Evolutionary conservation across 1,140 invertebrate genomes (phyloP).

Genomic region (Bombus affinis): DNA sequence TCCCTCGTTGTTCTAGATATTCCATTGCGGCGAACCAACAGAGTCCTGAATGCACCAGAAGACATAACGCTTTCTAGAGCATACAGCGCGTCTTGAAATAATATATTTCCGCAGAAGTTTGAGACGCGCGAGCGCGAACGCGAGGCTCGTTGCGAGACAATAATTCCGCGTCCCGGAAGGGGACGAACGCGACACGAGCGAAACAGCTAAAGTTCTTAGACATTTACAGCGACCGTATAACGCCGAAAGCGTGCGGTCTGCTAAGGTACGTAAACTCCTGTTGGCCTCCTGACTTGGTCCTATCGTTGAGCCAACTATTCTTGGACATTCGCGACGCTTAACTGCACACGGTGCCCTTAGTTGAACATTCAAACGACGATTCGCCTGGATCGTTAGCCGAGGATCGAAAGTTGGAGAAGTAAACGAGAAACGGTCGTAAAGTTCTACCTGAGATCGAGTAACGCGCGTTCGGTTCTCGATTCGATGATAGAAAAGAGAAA

Average conservation of each 20-base stretch:
- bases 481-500: too few species aligned
- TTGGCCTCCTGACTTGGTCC: conserved; percentile 22
- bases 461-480: too few species aligned
- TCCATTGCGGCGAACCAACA: not conserved
- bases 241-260: conserved; percentile 32
- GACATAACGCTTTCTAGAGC: not conserved
- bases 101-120: conserved; percentile 6
- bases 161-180: conserved; percentile 28
- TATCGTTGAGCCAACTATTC: conserved; percentile 50
- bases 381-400: conserved; percentile 24
- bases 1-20: not conserved
- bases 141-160: not conserved
- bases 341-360: conserved; percentile 43
- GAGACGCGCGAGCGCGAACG: not conserved
- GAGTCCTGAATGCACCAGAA: not conserved
- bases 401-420: conserved; percentile 10
- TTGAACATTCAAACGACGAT: conserved; percentile 33
- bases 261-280: conserved; percentile 35
- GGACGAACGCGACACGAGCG: conserved; percentile 33
- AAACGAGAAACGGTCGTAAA: not conserved
- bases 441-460: not conserved
- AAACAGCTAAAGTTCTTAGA: conserved; percentile 50
- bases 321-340: conserved; percentile 35
- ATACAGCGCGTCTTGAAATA: not conserved
- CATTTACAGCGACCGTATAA: conserved; percentile 42